A percentile compares a stretch with the other conserved stretches of the same genome.
Conservation (phyloP, 1,140 invertebrate genomes). For the Drosophila gunungcola region DNA sequence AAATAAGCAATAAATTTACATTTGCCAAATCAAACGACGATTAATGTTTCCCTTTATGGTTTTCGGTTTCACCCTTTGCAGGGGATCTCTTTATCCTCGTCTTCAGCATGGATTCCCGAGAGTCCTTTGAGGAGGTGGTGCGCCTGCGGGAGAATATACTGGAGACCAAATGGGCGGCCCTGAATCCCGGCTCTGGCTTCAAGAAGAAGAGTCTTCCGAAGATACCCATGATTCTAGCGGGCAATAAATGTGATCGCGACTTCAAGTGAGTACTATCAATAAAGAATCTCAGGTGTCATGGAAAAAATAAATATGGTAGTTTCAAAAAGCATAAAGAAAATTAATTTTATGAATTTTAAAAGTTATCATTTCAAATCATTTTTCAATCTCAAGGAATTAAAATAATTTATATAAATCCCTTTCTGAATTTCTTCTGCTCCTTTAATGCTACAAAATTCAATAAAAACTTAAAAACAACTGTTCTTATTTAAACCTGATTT, state of each 20-base stretch:
- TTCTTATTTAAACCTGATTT: no score
- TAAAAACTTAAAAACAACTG: no score
- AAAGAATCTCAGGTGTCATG: background rate
- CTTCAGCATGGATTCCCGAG: slow-evolving; percentile 93
- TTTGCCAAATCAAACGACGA: slow-evolving; percentile 69
- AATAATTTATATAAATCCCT: no score
- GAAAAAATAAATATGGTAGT: no score
- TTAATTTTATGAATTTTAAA: no score
- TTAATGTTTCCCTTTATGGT: slow-evolving; percentile 55
- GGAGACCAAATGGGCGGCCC: slow-evolving; percentile 90
- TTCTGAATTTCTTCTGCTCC: no score
- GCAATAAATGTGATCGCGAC: slow-evolving; percentile 93
- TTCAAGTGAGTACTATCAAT: slow-evolving; percentile 86
- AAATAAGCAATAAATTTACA: slow-evolving; percentile 78
- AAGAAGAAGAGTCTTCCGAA: slow-evolving; percentile 88
- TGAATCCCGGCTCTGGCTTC: slow-evolving; percentile 86
- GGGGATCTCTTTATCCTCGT: slow-evolving; percentile 94
- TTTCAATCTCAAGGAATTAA: no score
- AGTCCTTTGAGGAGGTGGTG: slow-evolving; percentile 93
- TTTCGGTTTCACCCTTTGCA: slow-evolving; percentile 82
- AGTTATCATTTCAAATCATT: no score
- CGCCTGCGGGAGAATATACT: slow-evolving; percentile 92
- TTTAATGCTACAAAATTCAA: no score
- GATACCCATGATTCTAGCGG: slow-evolving; percentile 93
- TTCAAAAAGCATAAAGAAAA: no score